Conservation (phyloP, 1,140 invertebrate genomes). For the Drosophila malerkotliana region DNA sequence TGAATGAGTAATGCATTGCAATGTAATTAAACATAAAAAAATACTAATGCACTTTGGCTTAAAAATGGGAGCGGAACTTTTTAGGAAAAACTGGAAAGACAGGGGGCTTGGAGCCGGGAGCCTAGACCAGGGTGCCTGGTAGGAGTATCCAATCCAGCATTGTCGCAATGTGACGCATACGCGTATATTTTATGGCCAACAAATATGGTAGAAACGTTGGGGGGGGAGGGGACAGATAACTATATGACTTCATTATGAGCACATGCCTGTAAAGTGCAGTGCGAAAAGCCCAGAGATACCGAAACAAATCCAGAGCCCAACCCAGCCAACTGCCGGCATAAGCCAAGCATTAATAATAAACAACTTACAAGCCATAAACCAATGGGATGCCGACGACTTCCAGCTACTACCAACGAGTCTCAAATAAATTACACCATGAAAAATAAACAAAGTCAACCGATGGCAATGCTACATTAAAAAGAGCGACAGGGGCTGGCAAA, state of each 20-base stretch:
- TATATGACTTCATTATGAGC: conserved; percentile 72
- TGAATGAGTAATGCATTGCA: neutral
- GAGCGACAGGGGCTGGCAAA: conserved; percentile 29
- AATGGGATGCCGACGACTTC: conserved; percentile 63
- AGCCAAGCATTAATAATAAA: conserved; percentile 80
- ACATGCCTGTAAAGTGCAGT: conserved; percentile 71
- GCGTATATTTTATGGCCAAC: conserved; percentile 63
- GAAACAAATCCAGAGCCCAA: conserved; percentile 10
- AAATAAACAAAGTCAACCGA: conserved; percentile 41
- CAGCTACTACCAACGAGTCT: conserved; percentile 45
- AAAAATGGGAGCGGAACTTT: conserved; percentile 9
- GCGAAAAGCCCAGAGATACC: conserved; percentile 7
- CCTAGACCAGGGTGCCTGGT: neutral
- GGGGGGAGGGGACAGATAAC: conserved; percentile 46
- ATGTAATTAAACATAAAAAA: neutral
- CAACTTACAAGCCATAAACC: conserved; percentile 80
- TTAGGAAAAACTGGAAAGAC: neutral
- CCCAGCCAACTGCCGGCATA: conserved; percentile 53
- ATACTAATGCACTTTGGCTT: neutral
- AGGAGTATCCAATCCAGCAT: conserved; percentile 7
- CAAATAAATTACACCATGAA: conserved; percentile 62
- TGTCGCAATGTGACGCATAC: conserved; percentile 74
- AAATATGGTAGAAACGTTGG: conserved; percentile 55
- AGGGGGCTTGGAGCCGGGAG: neutral
- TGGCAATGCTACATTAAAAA: conserved; percentile 37